These are phyloP conservation scores for Tadarida brasiliensis DNA, from an alignment of 2,797 vertebrate species.

Conservation along the genomic window DNA sequence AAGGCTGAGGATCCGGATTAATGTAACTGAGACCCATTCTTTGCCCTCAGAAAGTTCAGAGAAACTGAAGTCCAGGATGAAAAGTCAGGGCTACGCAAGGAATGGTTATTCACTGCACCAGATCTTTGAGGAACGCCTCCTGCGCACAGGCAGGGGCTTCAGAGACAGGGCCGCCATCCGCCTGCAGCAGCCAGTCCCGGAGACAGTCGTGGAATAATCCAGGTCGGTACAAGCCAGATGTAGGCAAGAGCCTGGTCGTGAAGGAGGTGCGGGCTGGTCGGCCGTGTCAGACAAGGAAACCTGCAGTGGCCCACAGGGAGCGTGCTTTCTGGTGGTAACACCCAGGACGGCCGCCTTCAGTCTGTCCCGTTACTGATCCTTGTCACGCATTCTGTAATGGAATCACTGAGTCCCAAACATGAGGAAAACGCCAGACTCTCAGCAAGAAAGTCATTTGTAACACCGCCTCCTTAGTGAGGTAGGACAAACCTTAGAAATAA, in stretches of 20 bases:
- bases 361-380: no score
- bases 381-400: not conserved
- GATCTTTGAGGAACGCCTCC: not conserved
- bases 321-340: not conserved
- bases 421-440: conserved; percentile 4
- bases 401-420: not conserved
- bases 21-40: not conserved
- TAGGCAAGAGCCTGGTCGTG: not conserved
- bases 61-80: not conserved
- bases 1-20: not conserved
- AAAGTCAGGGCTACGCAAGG: not conserved
- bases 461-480: not conserved
- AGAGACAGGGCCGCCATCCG: not conserved
- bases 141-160: not conserved
- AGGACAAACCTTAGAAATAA: conserved; percentile 46
- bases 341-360: not conserved
- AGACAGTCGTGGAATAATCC: no score
- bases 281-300: not conserved
- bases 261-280: not conserved
- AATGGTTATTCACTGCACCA: not conserved
- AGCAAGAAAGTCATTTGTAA: conserved; percentile 27
- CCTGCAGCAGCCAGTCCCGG: not conserved
- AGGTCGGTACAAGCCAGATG: no score
- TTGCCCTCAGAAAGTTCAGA: not conserved
- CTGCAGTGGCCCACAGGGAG: not conserved